Base-by-base conservation (phyloP, 2,113 vertebrate species). In the Rhodinocichla rosea region DNA sequence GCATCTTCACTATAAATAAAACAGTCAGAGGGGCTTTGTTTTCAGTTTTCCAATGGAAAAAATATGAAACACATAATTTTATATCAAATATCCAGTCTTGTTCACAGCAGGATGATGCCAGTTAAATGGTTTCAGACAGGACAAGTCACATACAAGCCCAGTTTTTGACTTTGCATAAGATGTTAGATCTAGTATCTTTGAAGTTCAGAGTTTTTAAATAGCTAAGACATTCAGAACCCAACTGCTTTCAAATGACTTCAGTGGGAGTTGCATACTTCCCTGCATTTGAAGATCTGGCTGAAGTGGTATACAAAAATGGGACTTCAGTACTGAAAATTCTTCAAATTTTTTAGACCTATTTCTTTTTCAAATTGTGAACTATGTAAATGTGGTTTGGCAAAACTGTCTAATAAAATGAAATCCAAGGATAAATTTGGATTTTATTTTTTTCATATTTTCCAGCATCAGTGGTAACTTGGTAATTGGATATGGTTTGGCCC, bases 381-480 rank as follows among this genome's bases (percentile, higher is more conserved):
- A 24, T 56, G 27, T 15, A 83, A 74, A 83, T 52, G 52, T 70
- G 55, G 33, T 71, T 88, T 92, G 71, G 45, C 35, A 74, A 95
- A 85, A 59, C 35, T 39, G 33, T 49, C 10, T 77, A 45, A 40
- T 50, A 69, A 86, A 71, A 40, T 50, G 3, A 83, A 88, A 91
- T 64, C 42, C 39, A 70, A 77, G 42, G 50, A 86, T 55, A 83
- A 65, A 52, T 88, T 82, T 35, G 24, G 30, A 33, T 77, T 80
- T 83, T 59, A 27, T 75, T 69, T 95, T 95, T 87, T 90, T 65
- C 37, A 49, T 57, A 67, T 24, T 95, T 95, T 85, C 63, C 71
- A 94, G 26, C 63, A 94, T 40, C 24, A 60, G 0, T 68, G 27
- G 63, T 80, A 55, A 63, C 47, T 83, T 45, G 27, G 44, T 90